Evolutionary conservation across 2,888 invertebrate genomes (phyloP), one percentile per base, ranked within the genome.

Genomic region (Trichopoda pennipes): DNA sequence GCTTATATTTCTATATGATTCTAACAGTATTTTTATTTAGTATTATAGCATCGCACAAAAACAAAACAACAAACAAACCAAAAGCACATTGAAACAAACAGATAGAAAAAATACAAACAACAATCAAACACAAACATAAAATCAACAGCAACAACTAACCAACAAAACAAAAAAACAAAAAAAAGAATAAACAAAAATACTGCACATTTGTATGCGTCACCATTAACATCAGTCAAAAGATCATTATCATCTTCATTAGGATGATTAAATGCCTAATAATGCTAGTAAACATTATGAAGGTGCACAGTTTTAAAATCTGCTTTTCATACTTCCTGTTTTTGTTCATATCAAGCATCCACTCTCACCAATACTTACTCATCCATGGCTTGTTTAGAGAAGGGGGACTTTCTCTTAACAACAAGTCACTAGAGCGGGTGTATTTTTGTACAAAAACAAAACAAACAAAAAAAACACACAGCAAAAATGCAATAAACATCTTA

Each of bases 401-500:
- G n/a, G n/a, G n/a, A 16, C 60, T 61, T 17, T n/a, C 10, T 58
- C 21, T 19, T n/a, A 44, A 14, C 16, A 38, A 64, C n/a, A n/a
- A n/a, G n/a, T n/a, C n/a, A n/a, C n/a, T n/a, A n/a, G n/a, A n/a
- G n/a, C n/a, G n/a, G n/a, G n/a, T n/a, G n/a, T n/a, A n/a, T n/a
- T n/a, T n/a, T n/a, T n/a, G n/a, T n/a, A n/a, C n/a, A n/a, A n/a
- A n/a, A n/a, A n/a, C n/a, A n/a, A n/a, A n/a, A n/a, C n/a, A n/a
- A n/a, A n/a, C n/a, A 10, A 53, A 38, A 21, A 61, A 32, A 56
- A 49, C 35, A 58, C 68, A 32, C 44, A 47, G 51, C 61, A 58
- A 75, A 77, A 61, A 16, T 73, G 64, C 80, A 80, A 53, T 58
- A 69, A 77, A 70, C 82, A 75, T 72, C 75, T 72, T 75, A 58